These are phyloP conservation scores for Ganaspis brasiliensis DNA, from an alignment of 2,888 invertebrate species.

Conservation along the genomic window DNA sequence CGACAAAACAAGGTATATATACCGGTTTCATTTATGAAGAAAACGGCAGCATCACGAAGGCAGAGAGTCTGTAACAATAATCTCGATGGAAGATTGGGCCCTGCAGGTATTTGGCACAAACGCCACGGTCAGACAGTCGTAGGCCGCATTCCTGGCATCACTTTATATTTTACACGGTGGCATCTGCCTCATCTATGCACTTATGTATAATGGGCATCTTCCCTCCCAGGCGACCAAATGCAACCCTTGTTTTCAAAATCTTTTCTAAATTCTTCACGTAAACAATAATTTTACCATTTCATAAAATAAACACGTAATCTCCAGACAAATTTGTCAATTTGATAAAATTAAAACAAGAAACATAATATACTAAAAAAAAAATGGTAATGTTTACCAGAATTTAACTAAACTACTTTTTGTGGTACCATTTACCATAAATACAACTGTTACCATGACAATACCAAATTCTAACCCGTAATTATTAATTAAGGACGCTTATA, in stretches of 20 bases:
- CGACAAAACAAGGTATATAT: conserved; percentile 16
- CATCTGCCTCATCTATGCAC: conserved; percentile 14
- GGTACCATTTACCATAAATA: no score
- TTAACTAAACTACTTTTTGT: no score
- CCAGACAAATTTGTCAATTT: no score
- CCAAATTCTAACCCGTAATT: no score
- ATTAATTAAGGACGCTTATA: no score
- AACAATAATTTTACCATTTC: no score
- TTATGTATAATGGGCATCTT: background rate
- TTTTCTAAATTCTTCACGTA: background rate
- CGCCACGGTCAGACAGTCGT: conserved; percentile 54
- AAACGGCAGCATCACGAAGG: conserved; percentile 41
- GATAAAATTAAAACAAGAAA: no score
- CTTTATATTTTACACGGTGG: conserved; percentile 52
- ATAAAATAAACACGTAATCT: no score
- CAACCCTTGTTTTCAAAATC: background rate
- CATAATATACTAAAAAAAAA: no score
- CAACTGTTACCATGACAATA: no score
- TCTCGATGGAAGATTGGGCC: conserved; percentile 53
- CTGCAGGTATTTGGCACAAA: conserved; percentile 62
- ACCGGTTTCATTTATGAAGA: conserved; percentile 40
- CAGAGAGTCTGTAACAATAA: conserved; percentile 37
- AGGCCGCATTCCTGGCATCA: conserved; percentile 67
- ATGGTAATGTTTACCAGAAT: no score
- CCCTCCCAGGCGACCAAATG: background rate